These are phyloP conservation scores for Anguilla megastoma DNA, from an alignment of 2,797 vertebrate species.

Conservation along the genomic window DNA sequence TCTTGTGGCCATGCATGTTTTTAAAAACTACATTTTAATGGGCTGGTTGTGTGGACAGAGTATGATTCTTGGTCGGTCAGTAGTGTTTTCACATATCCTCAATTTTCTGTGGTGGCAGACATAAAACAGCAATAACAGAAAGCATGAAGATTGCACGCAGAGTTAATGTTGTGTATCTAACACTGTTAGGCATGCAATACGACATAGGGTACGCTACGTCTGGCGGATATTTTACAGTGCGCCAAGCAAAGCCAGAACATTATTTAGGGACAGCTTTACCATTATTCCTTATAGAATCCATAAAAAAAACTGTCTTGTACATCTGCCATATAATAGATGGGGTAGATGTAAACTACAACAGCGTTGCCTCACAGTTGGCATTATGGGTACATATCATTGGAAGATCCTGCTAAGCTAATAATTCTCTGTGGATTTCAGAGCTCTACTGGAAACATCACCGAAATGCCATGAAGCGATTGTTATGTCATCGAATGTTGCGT, in stretches of 20 bases:
- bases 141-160: constrained; percentile 37
- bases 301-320: constrained; percentile 24
- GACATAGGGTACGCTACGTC: constrained; percentile 26
- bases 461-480: background rate
- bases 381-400: background rate
- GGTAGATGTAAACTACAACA: background rate
- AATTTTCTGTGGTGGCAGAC: background rate
- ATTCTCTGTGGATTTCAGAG: background rate
- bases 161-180: constrained; percentile 41
- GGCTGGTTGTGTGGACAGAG: background rate
- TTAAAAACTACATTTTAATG: background rate
- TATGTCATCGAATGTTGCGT: background rate
- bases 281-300: background rate
- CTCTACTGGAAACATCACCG: background rate
- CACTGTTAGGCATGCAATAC: constrained; percentile 33
- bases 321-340: background rate
- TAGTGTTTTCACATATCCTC: background rate
- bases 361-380: background rate
- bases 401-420: too few species aligned
- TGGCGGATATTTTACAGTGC: constrained; percentile 31
- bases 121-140: constrained; percentile 34
- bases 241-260: background rate
- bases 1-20: background rate
- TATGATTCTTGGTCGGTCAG: background rate
- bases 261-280: background rate